Percentiles rank a stretch among this genome's conserved stretches.
Evolutionary conservation across 2,797 vertebrate genomes (phyloP).

Genomic region (Aeoliscus strigatus): DNA sequence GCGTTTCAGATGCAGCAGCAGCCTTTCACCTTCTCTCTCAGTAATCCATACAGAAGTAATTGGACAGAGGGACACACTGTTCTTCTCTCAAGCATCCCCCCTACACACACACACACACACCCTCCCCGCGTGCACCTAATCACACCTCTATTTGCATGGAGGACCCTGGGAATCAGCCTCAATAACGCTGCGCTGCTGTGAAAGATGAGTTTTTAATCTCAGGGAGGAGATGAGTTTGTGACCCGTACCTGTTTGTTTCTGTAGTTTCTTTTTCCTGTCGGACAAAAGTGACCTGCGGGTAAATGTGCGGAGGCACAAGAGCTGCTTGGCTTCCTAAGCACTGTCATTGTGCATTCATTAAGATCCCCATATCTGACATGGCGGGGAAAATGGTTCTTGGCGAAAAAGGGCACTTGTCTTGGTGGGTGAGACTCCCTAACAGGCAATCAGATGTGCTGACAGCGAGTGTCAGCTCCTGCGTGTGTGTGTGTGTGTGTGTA

Average conservation of each 20-base stretch:
- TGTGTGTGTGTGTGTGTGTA: constrained; percentile 26
- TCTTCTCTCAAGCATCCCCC: constrained; percentile 61
- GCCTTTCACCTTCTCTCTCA: constrained; percentile 46
- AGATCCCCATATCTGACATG: constrained; percentile 77
- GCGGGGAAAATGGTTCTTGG: constrained; percentile 77
- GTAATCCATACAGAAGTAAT: constrained; percentile 76
- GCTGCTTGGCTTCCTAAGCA: constrained; percentile 70
- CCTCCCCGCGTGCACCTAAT: constrained; percentile 72
- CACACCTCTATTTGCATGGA: constrained; percentile 87
- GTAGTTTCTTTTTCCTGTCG: constrained; percentile 59
- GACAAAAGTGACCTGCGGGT: constrained; percentile 78
- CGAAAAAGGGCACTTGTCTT: constrained; percentile 71
- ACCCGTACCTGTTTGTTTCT: constrained; percentile 78
- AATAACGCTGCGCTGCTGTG: constrained; percentile 75
- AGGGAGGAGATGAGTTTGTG: constrained; percentile 88
- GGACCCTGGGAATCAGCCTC: constrained; percentile 76
- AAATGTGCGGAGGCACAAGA: constrained; percentile 83
- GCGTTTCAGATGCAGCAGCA: constrained; percentile 29
- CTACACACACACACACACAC: no score
- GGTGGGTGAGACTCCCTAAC: constrained; percentile 80
- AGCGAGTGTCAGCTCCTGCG: constrained; percentile 71
- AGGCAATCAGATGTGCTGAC: constrained; percentile 81
- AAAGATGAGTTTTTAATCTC: constrained; percentile 98
- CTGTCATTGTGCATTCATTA: constrained; percentile 84
- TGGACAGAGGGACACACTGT: constrained; percentile 74